Conservation (phyloP, 1,140 invertebrate genomes). For the Halyomorpha halys region DNA sequence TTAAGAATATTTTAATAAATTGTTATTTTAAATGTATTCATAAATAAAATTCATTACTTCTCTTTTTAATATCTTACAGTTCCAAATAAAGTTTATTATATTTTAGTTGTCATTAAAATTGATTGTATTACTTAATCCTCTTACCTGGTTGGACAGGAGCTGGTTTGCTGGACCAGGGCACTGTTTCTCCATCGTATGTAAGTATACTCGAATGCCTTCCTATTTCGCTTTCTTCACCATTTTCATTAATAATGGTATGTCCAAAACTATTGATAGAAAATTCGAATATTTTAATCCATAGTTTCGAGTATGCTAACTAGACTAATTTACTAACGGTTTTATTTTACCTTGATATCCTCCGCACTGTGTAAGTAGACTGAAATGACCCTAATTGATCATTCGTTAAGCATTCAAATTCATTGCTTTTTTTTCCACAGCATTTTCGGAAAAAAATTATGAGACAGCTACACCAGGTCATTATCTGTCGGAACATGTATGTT, state of each 20-base stretch:
- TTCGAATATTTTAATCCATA: neutral
- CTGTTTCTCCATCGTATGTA: constrained; percentile 11
- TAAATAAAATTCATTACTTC: too few species aligned
- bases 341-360: constrained; percentile 16
- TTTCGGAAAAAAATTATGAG: neutral
- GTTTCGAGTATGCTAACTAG: too few species aligned
- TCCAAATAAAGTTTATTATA: too few species aligned
- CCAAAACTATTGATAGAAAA: constrained; percentile 20
- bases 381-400: constrained; percentile 14
- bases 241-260: constrained; percentile 21
- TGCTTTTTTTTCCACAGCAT: neutral
- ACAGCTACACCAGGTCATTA: neutral
- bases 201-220: constrained; percentile 21
- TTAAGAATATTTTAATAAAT: too few species aligned
- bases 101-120: too few species aligned
- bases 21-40: too few species aligned
- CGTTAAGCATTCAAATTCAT: neutral
- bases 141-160: constrained; percentile 23
- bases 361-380: constrained; percentile 22
- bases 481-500: neutral
- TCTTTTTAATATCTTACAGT: too few species aligned
- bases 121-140: neutral
- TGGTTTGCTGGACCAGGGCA: constrained; percentile 22
- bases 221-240: constrained; percentile 24
- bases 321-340: neutral